Conservation (phyloP, 2,888 invertebrate genomes). For the Synergus umbraculus region DNA sequence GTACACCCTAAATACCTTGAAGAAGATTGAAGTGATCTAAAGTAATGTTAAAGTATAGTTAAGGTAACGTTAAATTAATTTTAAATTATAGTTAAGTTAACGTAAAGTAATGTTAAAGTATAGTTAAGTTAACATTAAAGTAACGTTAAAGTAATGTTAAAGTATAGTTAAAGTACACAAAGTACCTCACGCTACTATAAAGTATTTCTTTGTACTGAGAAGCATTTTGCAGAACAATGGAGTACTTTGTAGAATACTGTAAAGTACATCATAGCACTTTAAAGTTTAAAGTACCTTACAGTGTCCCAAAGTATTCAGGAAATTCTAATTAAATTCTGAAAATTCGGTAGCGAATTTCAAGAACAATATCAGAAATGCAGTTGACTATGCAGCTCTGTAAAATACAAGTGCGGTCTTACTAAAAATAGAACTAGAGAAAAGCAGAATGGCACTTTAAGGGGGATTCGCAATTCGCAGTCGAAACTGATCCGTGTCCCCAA, state of each 20-base stretch:
- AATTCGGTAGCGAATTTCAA: neutral
- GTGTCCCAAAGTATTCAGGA: neutral
- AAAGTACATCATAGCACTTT: neutral
- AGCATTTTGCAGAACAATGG: too few relatives aligned
- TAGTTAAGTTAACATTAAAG: too few relatives aligned
- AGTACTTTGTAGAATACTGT: neutral
- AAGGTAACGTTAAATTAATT: too few relatives aligned
- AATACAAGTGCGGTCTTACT: neutral
- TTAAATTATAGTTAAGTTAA: too few relatives aligned
- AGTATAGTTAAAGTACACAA: too few relatives aligned
- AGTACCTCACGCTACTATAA: too few relatives aligned
- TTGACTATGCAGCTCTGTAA: neutral
- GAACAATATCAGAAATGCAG: neutral
- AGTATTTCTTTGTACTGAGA: too few relatives aligned
- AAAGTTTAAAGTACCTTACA: too few relatives aligned
- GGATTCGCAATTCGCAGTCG: slow-evolving; percentile 39
- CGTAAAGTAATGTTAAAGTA: too few relatives aligned
- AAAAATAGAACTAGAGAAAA: slow-evolving; percentile 31
- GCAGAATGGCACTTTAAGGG: slow-evolving; percentile 38
- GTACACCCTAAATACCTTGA: neutral
- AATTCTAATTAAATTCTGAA: neutral
- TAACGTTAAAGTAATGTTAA: too few relatives aligned
- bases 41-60: too few relatives aligned
- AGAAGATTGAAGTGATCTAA: too few relatives aligned
- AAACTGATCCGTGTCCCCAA: slow-evolving; percentile 41